Evolutionary conservation across 1,140 invertebrate genomes (phyloP), one percentile per base, ranked within the genome.

Genomic region (Saccostrea glomerata): DNA sequence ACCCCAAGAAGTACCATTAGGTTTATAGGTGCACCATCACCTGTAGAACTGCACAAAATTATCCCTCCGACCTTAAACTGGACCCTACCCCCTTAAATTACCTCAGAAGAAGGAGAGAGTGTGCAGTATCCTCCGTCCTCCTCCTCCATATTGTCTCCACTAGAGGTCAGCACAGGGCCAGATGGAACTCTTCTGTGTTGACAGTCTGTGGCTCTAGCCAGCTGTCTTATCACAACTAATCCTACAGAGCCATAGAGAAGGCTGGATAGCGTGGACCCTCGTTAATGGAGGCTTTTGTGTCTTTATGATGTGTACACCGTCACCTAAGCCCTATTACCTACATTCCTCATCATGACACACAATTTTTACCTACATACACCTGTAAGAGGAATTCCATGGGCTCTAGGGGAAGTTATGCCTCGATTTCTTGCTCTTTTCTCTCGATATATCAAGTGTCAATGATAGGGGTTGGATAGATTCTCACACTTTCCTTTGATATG

Each of bases 301-400:
- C 23, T 77, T 77, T 77, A 77, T 77, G 70, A 77, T 77, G 70
- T 77, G 70, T 77, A 77, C 30, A 77, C 70, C 70, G 70, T 77
- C 70, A 77, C 70, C 70, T 77, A 77, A 77, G 70, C 70, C 70
- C 70, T 77, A 77, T 77, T 77, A 77, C 70, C 70, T 77, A 77
- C 70, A 77, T 77, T 77, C 70, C 70, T 30, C 70, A 77, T 77
- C 70, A 77, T 77, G 70, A 77, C 70, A 77, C 70, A 77, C 70
- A 77, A 77, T 77, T 77, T 77, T 77, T 77, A 77, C 70, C 70
- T 77, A 77, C 15, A 77, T 77, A 77, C 70, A 77, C 70, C 70
- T 77, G 70, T 77, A 77, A 77, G 25, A 36, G 70, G 70, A 77
- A 77, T 77, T 77, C 70, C 70, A 36, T 25, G 23, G 25, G 70